These are phyloP conservation scores for Leucozona laternaria DNA, from an alignment of 2,888 invertebrate genomes.

Conservation along the genomic window DNA sequence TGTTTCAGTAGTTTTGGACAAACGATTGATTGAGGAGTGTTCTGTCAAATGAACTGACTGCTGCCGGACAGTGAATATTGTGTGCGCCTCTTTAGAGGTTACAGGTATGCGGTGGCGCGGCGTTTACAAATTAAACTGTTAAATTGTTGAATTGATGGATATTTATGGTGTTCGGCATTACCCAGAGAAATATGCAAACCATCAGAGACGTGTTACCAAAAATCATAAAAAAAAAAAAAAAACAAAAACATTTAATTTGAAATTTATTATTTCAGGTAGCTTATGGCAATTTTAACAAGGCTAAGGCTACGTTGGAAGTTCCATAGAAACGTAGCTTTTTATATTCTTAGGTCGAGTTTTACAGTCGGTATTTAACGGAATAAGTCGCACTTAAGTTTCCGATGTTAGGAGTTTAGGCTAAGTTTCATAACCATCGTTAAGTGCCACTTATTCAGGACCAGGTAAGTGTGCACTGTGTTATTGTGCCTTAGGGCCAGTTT, in stretches of 20 bases:
- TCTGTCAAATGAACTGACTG: constrained; percentile 57
- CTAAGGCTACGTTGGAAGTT: background rate
- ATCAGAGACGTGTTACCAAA: constrained; percentile 15
- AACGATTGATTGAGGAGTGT: constrained; percentile 74
- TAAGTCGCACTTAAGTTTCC: no score
- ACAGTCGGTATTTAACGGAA: no score
- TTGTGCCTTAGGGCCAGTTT: no score
- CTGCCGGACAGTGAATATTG: constrained; percentile 14
- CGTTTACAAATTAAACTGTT: constrained; percentile 75
- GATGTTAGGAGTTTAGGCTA: no score
- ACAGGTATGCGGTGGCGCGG: constrained; percentile 63
- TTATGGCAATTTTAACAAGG: background rate
- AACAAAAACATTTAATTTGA: background rate
- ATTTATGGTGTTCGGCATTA: constrained; percentile 31
- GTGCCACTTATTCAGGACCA: no score
- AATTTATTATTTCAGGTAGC: constrained; percentile 16
- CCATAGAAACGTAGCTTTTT: no score
- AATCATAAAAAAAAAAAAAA: background rate
- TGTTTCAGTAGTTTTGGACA: constrained; percentile 61
- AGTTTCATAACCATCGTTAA: no score
- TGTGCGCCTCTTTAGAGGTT: background rate
- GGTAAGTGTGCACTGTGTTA: no score
- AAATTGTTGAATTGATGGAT: constrained; percentile 44
- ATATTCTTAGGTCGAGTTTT: no score
- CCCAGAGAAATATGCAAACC: constrained; percentile 7